Percentiles rank a stretch among this genome's conserved stretches.
These are phyloP conservation scores for Hypotaenidia okinawae DNA, from an alignment of 2,797 vertebrate species.

Conservation along the genomic window DNA sequence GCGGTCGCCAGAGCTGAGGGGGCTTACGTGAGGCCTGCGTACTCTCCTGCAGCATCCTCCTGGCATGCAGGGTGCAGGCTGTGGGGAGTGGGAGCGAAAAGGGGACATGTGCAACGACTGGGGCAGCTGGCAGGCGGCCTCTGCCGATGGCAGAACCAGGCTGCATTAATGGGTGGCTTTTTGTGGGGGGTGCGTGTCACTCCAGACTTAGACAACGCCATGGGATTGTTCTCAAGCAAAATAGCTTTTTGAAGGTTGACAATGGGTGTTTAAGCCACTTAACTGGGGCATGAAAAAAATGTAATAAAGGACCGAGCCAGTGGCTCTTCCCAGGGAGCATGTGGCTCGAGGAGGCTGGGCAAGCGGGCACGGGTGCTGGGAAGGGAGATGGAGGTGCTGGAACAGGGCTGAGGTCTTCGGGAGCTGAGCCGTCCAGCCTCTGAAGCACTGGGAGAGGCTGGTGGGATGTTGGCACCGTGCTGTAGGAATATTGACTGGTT, in stretches of 20 bases:
- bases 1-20: too few relatives aligned
- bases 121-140: neutral
- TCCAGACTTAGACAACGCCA: neutral
- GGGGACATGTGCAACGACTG: too few relatives aligned
- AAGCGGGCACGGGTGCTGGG: neutral
- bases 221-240: neutral
- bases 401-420: too few relatives aligned
- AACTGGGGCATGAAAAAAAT: neutral
- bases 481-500: neutral
- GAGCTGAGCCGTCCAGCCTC: neutral
- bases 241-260: neutral
- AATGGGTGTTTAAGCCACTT: neutral
- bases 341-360: fast-evolving
- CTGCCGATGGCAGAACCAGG: neutral
- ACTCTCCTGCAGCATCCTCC: neutral
- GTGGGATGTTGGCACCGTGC: neutral
- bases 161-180: neutral
- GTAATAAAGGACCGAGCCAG: neutral
- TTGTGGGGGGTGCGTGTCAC: neutral
- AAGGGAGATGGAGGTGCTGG: neutral
- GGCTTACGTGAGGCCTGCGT: fast-evolving
- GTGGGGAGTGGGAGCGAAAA: fast-evolving
- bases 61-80: neutral
- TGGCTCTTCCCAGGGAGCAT: neutral
- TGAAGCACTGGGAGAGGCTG: neutral